Base-by-base conservation (phyloP, 1,140 invertebrate genomes). In the Drosophila lacertosa region DNA sequence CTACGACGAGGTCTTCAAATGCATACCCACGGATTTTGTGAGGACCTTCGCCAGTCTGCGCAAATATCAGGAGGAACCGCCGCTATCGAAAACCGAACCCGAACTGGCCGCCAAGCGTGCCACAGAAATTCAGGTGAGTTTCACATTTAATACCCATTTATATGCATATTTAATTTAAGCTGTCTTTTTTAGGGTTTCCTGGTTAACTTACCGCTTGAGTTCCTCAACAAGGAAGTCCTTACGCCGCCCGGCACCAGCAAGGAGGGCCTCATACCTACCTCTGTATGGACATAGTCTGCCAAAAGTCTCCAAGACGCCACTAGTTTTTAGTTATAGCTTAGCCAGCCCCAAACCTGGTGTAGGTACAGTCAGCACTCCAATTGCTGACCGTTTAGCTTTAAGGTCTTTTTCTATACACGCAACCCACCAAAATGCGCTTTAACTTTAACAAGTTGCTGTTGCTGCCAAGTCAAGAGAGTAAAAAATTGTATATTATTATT, bases 1-100 rank as follows among this genome's bases (percentile, higher is more conserved):
- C 24, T 98, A 95, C 92, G 97, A 98, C 83, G 94, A 97, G 93
- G 96, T 96, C 4, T 98, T 98, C 89, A 94, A 95, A 74, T 97
- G 96, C 76, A 94, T 98, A 77, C 97, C 97, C 1, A 95, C 94
- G 0, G 95, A 98, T 91, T 92, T 93, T 55, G 95, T 97, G 0
- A 93, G 94, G 44, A 94, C 93, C 16, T 98, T 98, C 91, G 91
- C 93, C 0, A 93, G 95, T 68, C 91, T 98, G 29, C 95, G 94
- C 80, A 93, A 93, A 16, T 97, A 95, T 90, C 94, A 96, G 89
- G 93, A 95, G 63, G 93, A 93, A 68, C 93, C 91, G 69, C 93
- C 93, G 4, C 80, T 98, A 4, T 94, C 94, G 88, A 92, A 93
- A 22, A 93, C 92, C 0, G 94, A 98, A 89, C 94, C 94, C n/a